Evolutionary conservation across 2,888 invertebrate species (phyloP).

Genomic region (Alviniconcha strummeri): DNA sequence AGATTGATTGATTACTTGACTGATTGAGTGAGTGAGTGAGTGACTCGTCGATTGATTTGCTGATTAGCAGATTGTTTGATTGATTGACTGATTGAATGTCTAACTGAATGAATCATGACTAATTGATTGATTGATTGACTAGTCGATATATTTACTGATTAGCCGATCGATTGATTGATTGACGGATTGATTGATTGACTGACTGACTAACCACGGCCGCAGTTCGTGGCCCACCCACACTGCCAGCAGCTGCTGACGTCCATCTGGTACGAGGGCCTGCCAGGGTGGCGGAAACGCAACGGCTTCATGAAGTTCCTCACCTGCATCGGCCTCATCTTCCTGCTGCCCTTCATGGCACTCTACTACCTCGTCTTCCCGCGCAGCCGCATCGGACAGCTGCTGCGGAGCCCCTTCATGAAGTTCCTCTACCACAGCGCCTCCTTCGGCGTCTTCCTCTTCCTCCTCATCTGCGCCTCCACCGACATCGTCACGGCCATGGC

Average conservation of each 20-base stretch:
- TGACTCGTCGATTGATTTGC: no score
- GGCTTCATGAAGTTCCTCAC: slow-evolving; percentile 74
- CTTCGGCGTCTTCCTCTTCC: slow-evolving; percentile 76
- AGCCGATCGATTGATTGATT: no score
- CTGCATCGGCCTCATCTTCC: slow-evolving; percentile 73
- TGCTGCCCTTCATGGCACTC: slow-evolving; percentile 75
- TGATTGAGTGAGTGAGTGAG: no score
- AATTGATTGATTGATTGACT: no score
- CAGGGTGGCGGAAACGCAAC: slow-evolving; percentile 75
- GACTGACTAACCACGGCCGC: slow-evolving; percentile 26
- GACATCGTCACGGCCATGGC: slow-evolving; percentile 62
- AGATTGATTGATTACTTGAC: no score
- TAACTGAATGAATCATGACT: no score
- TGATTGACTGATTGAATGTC: no score
- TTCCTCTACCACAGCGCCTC: slow-evolving; percentile 78
- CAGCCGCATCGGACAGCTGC: slow-evolving; percentile 75
- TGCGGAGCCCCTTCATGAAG: slow-evolving; percentile 78
- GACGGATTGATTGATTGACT: no score
- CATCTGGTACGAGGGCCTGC: slow-evolving; percentile 77
- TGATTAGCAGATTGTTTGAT: no score
- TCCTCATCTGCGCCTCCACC: slow-evolving; percentile 75
- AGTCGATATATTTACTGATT: no score
- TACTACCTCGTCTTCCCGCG: slow-evolving; percentile 76
- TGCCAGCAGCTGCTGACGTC: slow-evolving; percentile 77
- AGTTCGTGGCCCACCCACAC: slow-evolving; percentile 78